phyloP scores from a whole-genome alignment of 2,888 invertebrate species.

The Resseliella maxima region DNA sequence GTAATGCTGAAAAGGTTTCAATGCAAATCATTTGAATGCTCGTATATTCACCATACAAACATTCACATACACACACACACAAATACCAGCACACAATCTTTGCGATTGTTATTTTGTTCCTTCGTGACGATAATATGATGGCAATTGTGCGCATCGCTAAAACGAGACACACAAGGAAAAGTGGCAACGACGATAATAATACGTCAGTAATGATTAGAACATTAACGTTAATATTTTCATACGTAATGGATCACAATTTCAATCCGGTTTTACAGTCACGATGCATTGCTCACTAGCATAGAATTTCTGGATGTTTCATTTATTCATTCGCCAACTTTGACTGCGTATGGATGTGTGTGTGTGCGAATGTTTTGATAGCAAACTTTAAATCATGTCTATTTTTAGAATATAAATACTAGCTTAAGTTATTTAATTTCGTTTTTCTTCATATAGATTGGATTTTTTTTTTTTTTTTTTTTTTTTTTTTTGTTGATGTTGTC shows the following conservation, averaged over 20 bases:
- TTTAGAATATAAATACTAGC: slow-evolving; percentile 46
- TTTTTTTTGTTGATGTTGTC: too few relatives aligned
- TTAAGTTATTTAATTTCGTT: slow-evolving; percentile 25
- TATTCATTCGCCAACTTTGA: background rate
- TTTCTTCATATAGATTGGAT: too few relatives aligned
- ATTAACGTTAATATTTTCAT: slow-evolving; percentile 49
- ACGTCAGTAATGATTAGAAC: slow-evolving; percentile 45
- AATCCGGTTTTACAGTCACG: slow-evolving; percentile 37
- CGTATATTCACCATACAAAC: background rate
- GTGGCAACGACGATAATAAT: slow-evolving; percentile 1
- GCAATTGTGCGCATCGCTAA: background rate
- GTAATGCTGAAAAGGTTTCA: background rate
- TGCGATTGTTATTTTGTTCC: background rate
- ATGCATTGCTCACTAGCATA: background rate
- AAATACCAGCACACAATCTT: background rate
- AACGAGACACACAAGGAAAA: background rate
- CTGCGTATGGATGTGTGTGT: background rate
- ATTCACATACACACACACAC: too few relatives aligned
- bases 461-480: too few relatives aligned
- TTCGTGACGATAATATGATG: slow-evolving; percentile 1
- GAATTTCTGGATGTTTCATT: background rate
- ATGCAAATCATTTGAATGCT: slow-evolving; percentile 14
- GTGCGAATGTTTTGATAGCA: background rate
- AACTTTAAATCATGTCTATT: slow-evolving; percentile 51
- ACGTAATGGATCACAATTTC: slow-evolving; percentile 32